phyloP scores from a whole-genome alignment of 2,888 invertebrate species.

The Poecilus cupreus region DNA sequence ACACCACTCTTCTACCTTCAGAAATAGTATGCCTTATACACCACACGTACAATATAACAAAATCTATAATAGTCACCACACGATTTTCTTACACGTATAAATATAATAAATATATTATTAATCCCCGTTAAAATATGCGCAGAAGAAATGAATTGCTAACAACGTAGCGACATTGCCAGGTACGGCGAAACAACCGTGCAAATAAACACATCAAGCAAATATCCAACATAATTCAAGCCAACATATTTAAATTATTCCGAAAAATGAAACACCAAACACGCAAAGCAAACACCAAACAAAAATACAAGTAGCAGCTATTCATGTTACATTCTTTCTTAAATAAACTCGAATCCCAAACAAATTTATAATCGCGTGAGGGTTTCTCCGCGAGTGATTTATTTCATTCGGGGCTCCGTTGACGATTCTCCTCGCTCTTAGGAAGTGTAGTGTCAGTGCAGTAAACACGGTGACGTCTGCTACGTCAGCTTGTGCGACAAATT shows the following conservation, averaged over 20 bases:
- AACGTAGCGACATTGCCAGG: neutral
- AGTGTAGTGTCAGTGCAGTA: constrained; percentile 39
- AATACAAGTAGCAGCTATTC: no score
- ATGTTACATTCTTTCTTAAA: neutral
- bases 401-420: neutral
- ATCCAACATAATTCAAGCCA: neutral
- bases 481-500: constrained; percentile 58
- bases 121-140: no score
- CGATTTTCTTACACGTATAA: no score
- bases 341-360: neutral
- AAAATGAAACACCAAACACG: neutral
- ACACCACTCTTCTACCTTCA: no score
- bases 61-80: no score
- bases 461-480: constrained; percentile 54
- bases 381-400: constrained; percentile 28
- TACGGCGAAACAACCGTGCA: neutral
- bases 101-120: no score
- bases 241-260: neutral
- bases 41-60: no score
- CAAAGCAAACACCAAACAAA: neutral
- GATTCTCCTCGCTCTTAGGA: neutral
- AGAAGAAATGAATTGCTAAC: no score
- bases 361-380: neutral
- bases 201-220: neutral
- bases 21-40: no score